phyloP scores from a whole-genome alignment of 2,797 vertebrate species.

The Apogon talboti region DNA sequence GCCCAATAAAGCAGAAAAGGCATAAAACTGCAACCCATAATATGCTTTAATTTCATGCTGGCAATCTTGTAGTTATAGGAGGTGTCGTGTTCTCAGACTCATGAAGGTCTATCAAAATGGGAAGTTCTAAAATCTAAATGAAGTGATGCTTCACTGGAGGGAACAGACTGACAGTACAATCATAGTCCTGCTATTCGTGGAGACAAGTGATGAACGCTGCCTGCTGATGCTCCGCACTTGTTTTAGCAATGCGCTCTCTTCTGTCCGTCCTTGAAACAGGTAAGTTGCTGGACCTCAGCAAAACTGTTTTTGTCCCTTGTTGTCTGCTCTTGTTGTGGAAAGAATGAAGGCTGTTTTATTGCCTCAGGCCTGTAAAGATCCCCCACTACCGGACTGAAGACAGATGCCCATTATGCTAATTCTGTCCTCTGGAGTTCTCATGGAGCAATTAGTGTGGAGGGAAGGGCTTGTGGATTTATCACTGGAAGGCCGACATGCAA shows the following conservation, averaged over 20 bases:
- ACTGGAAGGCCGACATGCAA: slow-evolving; percentile 4
- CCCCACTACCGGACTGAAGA: not conserved
- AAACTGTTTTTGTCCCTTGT: not conserved
- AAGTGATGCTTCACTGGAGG: slow-evolving; percentile 19
- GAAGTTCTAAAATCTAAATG: slow-evolving; percentile 11
- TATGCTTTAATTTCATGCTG: slow-evolving; percentile 20
- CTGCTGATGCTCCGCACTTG: slow-evolving; percentile 6
- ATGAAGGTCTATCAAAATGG: slow-evolving; percentile 13
- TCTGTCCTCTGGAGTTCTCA: slow-evolving; percentile 8
- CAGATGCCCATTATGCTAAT: slow-evolving; percentile 17
- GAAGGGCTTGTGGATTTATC: not conserved
- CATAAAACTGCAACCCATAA: slow-evolving; percentile 23
- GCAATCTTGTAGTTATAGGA: slow-evolving; percentile 18
- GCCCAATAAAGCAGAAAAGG: slow-evolving; percentile 9
- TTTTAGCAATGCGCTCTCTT: not conserved
- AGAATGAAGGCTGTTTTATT: slow-evolving; percentile 9
- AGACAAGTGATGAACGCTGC: slow-evolving; percentile 4
- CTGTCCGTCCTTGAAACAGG: slow-evolving; percentile 5
- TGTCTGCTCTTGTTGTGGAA: slow-evolving; percentile 15
- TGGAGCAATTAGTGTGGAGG: not conserved
- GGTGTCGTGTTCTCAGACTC: slow-evolving; percentile 24
- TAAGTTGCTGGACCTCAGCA: not conserved
- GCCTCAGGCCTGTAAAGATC: not conserved
- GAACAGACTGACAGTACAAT: slow-evolving; percentile 21
- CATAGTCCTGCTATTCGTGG: slow-evolving; percentile 12